Base-by-base conservation (phyloP, 2,888 invertebrate genomes). In the Pristionchus entomophagus region DNA sequence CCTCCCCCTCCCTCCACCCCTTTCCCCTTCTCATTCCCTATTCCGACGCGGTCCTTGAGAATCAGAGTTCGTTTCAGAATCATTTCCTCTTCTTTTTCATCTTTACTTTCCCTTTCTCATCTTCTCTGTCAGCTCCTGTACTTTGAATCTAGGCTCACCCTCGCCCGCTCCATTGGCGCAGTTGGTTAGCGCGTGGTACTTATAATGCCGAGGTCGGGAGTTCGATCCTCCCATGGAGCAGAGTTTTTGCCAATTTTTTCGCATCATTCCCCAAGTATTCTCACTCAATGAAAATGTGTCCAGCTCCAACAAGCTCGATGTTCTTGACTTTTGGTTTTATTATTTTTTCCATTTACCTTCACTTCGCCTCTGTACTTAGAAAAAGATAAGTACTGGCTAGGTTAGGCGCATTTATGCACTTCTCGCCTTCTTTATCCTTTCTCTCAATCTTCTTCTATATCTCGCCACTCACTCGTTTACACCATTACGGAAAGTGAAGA, bases 171-270 rank as follows among this genome's bases (percentile, higher is more conserved):
- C 82, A 82, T 82, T 82, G 82, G 82, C 82, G 82, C 82, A 82
- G 82, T 82, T 59, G 82, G 82, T 82, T 82, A 82, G 82, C 82
- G 82, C 82, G 82, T 82, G 82, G 82, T 82, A 82, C 82, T 82
- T 82, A 82, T 82, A 82, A 82, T 82, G 82, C 82, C 59, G 82
- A 82, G 82, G 82, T 82, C 82, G 82, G 82, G 82, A 82, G 82
- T 82, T 82, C 82, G 82, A 82, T 82, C 82, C 82, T 82, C 82
- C 82, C 82, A 82, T 82, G 82, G 82, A 59, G 82, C 82, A 82
- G 29, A 82, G 35, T n/a, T 82, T 83, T 83, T 83, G 83, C 83
- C 41, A 2, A 3, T 26, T 78, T 78, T 78, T 78, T 69, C 38
- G 69, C 69, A 38, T 1, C 38, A 22, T n/a, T 6, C 12, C 38